A percentile compares a stretch with the other conserved stretches of the same genome.
phyloP scores from a whole-genome alignment of 2,113 vertebrate genomes.

The Scartelaos histophorus region DNA sequence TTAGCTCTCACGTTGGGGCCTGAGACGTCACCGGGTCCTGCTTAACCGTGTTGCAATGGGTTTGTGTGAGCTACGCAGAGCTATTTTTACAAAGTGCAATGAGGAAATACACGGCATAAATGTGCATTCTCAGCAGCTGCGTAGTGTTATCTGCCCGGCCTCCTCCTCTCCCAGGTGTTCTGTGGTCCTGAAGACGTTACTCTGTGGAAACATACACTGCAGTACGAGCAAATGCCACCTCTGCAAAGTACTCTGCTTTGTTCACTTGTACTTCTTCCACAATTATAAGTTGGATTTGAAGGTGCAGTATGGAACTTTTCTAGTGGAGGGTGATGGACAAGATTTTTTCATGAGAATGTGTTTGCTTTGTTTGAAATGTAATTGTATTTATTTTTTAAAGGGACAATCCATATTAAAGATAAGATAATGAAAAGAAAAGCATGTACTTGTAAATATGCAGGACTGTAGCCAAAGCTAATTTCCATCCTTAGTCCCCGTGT shows the following conservation, averaged over 20 bases:
- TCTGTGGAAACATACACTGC: conserved; percentile 49
- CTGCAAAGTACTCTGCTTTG: conserved; percentile 11
- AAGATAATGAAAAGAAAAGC: no score
- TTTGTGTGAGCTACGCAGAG: conserved; percentile 27
- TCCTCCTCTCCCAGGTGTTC: conserved; percentile 59
- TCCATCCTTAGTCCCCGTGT: no score
- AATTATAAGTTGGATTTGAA: neutral
- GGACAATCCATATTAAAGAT: no score
- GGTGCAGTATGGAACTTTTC: no score
- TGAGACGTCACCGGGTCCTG: conserved; percentile 54
- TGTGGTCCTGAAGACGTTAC: conserved; percentile 63
- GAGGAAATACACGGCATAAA: conserved; percentile 49
- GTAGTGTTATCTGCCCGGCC: conserved; percentile 22
- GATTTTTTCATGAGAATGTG: no score
- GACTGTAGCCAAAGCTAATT: no score
- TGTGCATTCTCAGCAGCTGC: conserved; percentile 60
- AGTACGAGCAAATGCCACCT: conserved; percentile 43
- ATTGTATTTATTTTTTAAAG: no score
- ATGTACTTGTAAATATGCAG: no score
- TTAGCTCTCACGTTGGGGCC: conserved; percentile 56
- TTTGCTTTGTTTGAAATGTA: no score
- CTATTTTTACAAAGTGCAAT: conserved; percentile 42
- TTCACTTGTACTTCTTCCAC: neutral
- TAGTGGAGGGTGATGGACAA: no score
- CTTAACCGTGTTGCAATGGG: conserved; percentile 55